Conservation (phyloP, 1,140 invertebrate genomes). For the Cephus cinctus region DNA sequence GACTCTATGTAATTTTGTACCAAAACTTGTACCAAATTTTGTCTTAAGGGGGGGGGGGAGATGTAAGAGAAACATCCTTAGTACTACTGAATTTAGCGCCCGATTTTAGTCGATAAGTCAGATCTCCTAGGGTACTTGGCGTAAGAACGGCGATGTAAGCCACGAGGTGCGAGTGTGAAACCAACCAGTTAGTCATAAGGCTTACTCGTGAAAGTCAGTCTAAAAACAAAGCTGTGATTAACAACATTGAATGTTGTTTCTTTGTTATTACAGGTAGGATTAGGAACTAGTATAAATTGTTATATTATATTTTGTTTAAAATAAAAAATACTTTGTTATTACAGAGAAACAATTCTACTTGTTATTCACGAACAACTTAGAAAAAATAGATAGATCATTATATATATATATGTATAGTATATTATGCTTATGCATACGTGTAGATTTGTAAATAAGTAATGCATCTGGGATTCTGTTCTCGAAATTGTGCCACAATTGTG, state of each 20-base stretch:
- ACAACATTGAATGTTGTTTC: conserved; percentile 6
- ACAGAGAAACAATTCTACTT: conserved; percentile 5
- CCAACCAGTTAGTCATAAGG: background rate
- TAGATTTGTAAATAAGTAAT: too few species aligned
- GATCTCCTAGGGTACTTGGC: background rate
- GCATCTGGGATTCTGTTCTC: too few species aligned
- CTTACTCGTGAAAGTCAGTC: background rate
- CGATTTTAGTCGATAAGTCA: too few species aligned
- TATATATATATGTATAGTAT: too few species aligned
- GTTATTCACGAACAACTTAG: background rate
- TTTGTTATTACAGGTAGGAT: conserved; percentile 7
- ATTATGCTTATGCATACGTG: too few species aligned
- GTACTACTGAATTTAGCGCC: too few species aligned
- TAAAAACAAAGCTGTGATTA: background rate
- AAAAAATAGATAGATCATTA: background rate
- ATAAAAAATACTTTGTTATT: conserved; percentile 5
- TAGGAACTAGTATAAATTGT: background rate
- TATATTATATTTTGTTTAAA: background rate
- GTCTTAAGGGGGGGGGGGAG: background rate
- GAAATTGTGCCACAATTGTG: too few species aligned
- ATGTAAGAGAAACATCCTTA: too few species aligned
- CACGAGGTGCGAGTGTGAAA: too few species aligned
- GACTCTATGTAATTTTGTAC: background rate
- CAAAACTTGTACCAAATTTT: too few species aligned
- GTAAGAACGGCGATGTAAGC: background rate